A percentile compares a stretch with the other conserved stretches of the same genome.
Conservation (phyloP, 2,113 vertebrate species). For the Phyllostomus hastatus region DNA sequence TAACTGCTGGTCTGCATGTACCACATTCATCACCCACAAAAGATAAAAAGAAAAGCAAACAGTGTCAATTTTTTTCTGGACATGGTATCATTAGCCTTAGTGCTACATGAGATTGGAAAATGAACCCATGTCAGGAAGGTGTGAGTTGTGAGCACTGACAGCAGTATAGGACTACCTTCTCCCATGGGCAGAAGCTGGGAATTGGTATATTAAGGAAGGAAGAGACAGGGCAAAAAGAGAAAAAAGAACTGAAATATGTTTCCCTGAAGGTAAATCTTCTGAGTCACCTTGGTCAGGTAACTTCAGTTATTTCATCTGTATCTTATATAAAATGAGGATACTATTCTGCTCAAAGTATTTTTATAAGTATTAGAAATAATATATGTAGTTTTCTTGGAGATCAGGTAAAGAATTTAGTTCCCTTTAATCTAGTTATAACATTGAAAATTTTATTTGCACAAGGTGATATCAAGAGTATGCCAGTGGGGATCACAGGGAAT, state of each 20-base stretch:
- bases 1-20: neutral
- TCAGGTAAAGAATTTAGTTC: neutral
- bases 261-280: neutral
- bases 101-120: constrained; percentile 29
- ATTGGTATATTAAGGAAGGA: constrained; percentile 22
- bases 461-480: neutral
- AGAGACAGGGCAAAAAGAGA: neutral
- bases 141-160: constrained; percentile 45
- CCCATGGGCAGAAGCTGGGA: constrained; percentile 46
- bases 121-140: constrained; percentile 31
- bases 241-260: constrained; percentile 48
- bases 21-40: neutral
- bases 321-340: neutral
- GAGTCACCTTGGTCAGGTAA: neutral
- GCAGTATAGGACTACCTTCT: constrained; percentile 51
- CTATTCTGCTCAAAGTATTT: neutral
- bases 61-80: neutral
- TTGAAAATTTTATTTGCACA: neutral
- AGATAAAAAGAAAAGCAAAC: neutral
- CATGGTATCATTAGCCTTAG: constrained; percentile 43
- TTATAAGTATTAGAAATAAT: neutral
- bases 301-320: neutral
- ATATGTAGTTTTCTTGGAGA: neutral
- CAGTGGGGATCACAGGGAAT: neutral
- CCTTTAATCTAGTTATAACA: neutral